These are phyloP conservation scores for Ophioderma brevispina DNA, from an alignment of 35 echinoderm and acorn worm genomes.

Conservation along the genomic window DNA sequence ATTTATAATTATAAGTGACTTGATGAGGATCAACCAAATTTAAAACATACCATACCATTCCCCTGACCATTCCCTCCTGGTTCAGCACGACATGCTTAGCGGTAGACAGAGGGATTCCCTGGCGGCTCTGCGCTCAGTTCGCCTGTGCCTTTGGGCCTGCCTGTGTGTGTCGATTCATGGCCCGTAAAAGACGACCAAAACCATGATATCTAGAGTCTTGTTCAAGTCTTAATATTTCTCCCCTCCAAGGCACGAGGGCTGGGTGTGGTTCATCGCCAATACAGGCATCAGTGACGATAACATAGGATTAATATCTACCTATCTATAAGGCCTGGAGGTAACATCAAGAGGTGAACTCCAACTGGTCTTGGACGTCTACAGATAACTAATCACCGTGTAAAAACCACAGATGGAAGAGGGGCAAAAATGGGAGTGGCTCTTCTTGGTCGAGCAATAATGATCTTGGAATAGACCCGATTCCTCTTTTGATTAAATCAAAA, in stretches of 20 bases:
- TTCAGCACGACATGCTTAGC: background rate
- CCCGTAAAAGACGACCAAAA: background rate
- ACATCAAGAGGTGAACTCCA: too few relatives aligned
- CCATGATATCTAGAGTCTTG: background rate
- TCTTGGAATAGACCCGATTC: too few relatives aligned
- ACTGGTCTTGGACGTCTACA: too few relatives aligned
- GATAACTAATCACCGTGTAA: too few relatives aligned
- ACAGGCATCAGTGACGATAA: background rate
- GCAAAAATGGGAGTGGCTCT: too few relatives aligned
- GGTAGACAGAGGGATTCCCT: background rate
- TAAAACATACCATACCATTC: background rate
- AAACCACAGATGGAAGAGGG: too few relatives aligned
- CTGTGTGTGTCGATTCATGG: background rate
- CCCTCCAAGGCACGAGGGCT: background rate
- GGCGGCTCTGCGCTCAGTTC: background rate
- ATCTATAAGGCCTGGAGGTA: too few relatives aligned
- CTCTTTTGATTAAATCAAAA: too few relatives aligned
- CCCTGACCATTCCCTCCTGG: background rate
- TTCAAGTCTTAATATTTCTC: background rate
- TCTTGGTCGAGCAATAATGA: too few relatives aligned
- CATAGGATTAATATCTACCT: background rate
- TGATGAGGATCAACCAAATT: background rate
- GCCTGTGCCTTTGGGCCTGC: background rate
- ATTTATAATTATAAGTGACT: background rate
- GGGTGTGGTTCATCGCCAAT: background rate